Conservation (phyloP, 2,888 invertebrate species). For the Patella pellucida region DNA sequence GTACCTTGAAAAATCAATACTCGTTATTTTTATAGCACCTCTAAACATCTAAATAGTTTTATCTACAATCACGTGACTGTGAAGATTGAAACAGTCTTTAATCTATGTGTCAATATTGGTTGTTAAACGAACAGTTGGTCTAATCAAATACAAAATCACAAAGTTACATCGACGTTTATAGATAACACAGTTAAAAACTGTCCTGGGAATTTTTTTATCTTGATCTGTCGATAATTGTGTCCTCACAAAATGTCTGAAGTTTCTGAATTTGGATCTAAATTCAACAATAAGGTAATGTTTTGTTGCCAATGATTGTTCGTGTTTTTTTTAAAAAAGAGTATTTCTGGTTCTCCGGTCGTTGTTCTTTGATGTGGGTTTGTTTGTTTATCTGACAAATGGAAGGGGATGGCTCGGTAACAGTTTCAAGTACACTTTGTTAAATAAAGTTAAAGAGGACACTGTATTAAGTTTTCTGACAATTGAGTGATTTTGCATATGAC, state of each 20-base stretch:
- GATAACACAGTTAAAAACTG: not conserved
- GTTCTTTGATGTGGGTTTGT: too few relatives aligned
- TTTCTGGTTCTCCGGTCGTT: too few relatives aligned
- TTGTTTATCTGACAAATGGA: too few relatives aligned
- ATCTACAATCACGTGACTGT: not conserved
- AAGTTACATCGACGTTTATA: not conserved
- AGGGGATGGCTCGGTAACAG: too few relatives aligned
- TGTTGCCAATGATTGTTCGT: not conserved
- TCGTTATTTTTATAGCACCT: not conserved
- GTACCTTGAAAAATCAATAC: too few relatives aligned
- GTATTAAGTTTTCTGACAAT: too few relatives aligned
- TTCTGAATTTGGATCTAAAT: not conserved
- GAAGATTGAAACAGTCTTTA: conserved; percentile 2
- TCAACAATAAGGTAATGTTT: not conserved
- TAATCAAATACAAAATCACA: conserved; percentile 1
- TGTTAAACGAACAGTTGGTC: not conserved
- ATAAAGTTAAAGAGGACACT: too few relatives aligned
- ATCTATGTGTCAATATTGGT: not conserved
- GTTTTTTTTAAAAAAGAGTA: too few relatives aligned
- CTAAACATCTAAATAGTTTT: conserved; percentile 7
- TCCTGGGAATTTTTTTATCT: too few relatives aligned
- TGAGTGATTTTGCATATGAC: too few relatives aligned
- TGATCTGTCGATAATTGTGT: too few relatives aligned
- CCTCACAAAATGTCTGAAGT: not conserved
- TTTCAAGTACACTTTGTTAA: too few relatives aligned